A percentile compares a stretch with the other conserved stretches of the same genome.
Evolutionary conservation across 2,888 invertebrate species (phyloP).

Genomic region (Himalopsyche anomala): DNA sequence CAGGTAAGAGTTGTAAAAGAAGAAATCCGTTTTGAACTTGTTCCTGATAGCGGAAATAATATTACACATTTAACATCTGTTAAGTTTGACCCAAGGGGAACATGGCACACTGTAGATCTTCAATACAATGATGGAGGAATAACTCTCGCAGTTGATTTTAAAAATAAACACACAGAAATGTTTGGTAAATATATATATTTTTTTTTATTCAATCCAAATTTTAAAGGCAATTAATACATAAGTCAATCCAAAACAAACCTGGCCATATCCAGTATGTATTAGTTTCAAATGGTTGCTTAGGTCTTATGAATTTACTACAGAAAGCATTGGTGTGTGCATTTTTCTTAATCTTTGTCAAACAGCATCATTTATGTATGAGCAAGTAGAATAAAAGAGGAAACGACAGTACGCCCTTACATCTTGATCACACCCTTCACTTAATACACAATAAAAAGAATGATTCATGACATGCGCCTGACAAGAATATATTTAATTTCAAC

Average conservation of each 20-base stretch:
- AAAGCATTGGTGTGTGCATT: too few relatives aligned
- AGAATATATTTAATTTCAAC: not conserved
- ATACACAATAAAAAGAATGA: too few relatives aligned
- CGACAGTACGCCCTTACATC: too few relatives aligned
- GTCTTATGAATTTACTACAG: too few relatives aligned
- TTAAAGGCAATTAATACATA: not conserved
- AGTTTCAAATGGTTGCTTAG: too few relatives aligned
- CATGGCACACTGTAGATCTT: conserved; percentile 90
- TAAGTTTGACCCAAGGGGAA: conserved; percentile 86
- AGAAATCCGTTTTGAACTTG: conserved; percentile 89
- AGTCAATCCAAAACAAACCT: not conserved
- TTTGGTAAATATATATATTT: conserved; percentile 72
- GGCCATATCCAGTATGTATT: not conserved
- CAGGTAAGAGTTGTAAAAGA: conserved; percentile 89
- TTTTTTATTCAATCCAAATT: too few relatives aligned
- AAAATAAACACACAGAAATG: conserved; percentile 83
- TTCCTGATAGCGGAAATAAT: conserved; percentile 85
- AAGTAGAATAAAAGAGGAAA: too few relatives aligned
- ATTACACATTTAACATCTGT: conserved; percentile 87
- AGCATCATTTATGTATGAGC: too few relatives aligned
- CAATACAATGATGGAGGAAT: conserved; percentile 86
- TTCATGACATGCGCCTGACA: too few relatives aligned
- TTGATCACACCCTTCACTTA: too few relatives aligned
- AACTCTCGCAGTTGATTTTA: conserved; percentile 85
- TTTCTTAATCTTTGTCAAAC: too few relatives aligned